Evolutionary conservation across 2,888 invertebrate genomes (phyloP), one percentile per base, ranked within the genome.

Genomic region (Macrosoma leucophasiata): DNA sequence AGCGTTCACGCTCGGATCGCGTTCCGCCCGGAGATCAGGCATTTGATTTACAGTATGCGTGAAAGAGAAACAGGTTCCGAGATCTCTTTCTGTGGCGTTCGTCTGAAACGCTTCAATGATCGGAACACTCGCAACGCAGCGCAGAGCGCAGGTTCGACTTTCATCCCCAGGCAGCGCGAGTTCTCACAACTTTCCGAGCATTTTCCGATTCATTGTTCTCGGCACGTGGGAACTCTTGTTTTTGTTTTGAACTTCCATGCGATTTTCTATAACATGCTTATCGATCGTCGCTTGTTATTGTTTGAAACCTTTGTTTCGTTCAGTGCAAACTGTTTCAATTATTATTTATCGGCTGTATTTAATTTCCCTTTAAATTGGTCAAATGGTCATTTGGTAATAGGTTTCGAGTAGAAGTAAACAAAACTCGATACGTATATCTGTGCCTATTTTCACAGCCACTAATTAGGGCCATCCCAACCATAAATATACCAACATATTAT

Each of bases 131-230:
- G 23, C 28, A 14, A 20, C 27, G 26, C 26, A 34, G 11, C 23
- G 19, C 28, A 35, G 51, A 51, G 52, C 55, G 51, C 46, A n/a
- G n/a, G n/a, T 55, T 57, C 55, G 63, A 67, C 73, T 76, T 73
- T 73, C 73, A 59, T 69, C 58, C 54, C 51, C 54, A 52, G 52
- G 21, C 33, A 31, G 33, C 51, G 51, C 43, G 55, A 52, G 58
- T 72, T 71, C 74, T 64, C 76, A 63, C 67, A 68, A 72, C 75
- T 77, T 75, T 77, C 75, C 67, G 75, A 64, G 66, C 68, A 72
- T 74, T 77, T 75, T 77, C 75, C 67, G 75, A 64, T 58, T 58
- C 61, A 74, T 76, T 76, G 77, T 76, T 61, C 56, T 49, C 33
- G 33, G 36, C 30, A 28, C 28, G 62, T 74, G 70, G 55, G 68